phyloP scores from a whole-genome alignment of 2,888 invertebrate species.

The Nasonovia ribisnigri region DNA sequence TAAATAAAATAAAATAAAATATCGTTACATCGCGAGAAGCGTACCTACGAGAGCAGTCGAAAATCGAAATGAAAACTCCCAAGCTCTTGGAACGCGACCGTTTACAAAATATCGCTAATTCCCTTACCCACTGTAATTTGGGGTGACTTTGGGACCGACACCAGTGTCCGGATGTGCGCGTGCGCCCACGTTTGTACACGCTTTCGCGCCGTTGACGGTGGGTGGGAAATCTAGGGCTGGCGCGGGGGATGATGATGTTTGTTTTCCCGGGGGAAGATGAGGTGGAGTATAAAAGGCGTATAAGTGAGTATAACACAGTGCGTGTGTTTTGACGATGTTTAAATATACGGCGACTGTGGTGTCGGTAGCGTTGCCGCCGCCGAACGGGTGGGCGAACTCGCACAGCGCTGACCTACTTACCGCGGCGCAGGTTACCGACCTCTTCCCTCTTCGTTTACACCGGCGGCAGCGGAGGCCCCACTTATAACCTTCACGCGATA shows the following conservation, averaged over 20 bases:
- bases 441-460: slow-evolving; percentile 64
- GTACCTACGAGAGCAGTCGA: too few species aligned
- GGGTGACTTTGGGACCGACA: not conserved
- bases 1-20: not conserved
- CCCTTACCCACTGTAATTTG: slow-evolving; percentile 5
- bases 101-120: not conserved
- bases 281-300: not conserved
- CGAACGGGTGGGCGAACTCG: slow-evolving; percentile 65
- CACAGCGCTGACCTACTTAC: slow-evolving; percentile 64
- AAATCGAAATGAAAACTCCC: not conserved
- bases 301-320: not conserved
- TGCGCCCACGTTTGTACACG: not conserved
- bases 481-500: slow-evolving; percentile 63
- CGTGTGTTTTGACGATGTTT: slow-evolving; percentile 58
- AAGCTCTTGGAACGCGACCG: not conserved
- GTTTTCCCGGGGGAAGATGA: not conserved
- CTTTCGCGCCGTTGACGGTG: not conserved
- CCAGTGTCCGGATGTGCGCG: not conserved
- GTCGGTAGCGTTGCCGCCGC: slow-evolving; percentile 40
- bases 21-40: not conserved
- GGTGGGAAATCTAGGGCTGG: not conserved
- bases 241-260: not conserved
- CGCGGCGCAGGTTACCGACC: slow-evolving; percentile 62
- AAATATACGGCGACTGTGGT: slow-evolving; percentile 26
- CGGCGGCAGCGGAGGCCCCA: slow-evolving; percentile 57